Evolutionary conservation across 2,797 vertebrate species (phyloP), one percentile per base, ranked within the genome.

Genomic region (Hyperoplus lanceolatus): DNA sequence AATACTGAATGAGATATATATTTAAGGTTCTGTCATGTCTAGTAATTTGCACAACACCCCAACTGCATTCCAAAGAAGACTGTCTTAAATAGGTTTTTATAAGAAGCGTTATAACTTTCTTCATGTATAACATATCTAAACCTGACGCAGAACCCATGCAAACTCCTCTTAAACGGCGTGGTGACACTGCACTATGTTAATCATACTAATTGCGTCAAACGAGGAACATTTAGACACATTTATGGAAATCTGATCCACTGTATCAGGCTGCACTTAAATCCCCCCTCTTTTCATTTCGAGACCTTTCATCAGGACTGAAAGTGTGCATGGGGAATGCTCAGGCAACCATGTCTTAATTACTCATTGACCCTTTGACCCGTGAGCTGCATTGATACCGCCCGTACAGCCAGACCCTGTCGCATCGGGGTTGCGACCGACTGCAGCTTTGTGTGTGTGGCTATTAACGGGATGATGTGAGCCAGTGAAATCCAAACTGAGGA

Each of bases 311-410:
- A 81, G 88, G 81, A 76, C 89, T 86, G 87, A 92, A 93, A 89
- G 87, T 93, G 93, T 93, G 93, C 92, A 90, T 93, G 91, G 91
- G 92, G 94, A 94, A 94, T 93, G 94, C 93, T 95, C 94, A 94
- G 89, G 93, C 92, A 94, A 91, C 90, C 92, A 89, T 94, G 93
- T 93, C 94, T 95, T 94, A 94, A 95, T 95, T 95, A 95, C 94
- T 94, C 91, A 85, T 95, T 96, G 95, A 95, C 95, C 94, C 89
- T 93, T 95, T 94, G 94, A 94, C 93, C 94, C 85, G 21, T 12
- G 41, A 51, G 84, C 81, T 82, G 90, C 90, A 88, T 90, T 89
- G 94, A 94, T 93, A 91, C 89, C 55, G 58, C 74, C 79, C 54
- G 81, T 77, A 82, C 79, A 73, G 88, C 77, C 86, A 86, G 83